Evolutionary conservation across 92 coral and sea anemone genomes (phyloP).

Genomic region (Isaurus tuberculatus): DNA sequence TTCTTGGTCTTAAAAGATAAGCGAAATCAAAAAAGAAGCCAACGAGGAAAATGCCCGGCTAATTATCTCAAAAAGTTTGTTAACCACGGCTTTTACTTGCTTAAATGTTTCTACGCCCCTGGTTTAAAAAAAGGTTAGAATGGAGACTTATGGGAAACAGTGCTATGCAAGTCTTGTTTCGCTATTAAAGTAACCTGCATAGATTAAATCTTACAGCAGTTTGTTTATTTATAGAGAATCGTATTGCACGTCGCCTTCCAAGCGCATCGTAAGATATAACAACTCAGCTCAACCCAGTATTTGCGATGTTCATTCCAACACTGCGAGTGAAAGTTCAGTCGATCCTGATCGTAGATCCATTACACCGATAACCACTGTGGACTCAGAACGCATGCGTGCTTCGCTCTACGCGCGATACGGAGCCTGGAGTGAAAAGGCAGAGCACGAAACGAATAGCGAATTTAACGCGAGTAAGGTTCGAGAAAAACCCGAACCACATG

Average conservation of each 20-base stretch:
- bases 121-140: too few species aligned
- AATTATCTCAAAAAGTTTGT: too few species aligned
- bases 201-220: background rate
- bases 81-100: too few species aligned
- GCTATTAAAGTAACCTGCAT: too few species aligned
- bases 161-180: too few species aligned
- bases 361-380: background rate
- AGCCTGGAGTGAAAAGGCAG: background rate
- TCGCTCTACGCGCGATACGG: background rate
- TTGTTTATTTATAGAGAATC: background rate
- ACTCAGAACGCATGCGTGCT: background rate
- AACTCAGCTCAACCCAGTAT: background rate
- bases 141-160: too few species aligned
- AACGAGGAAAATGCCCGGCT: too few species aligned
- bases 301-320: background rate
- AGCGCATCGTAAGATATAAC: background rate
- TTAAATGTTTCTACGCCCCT: too few species aligned
- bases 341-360: background rate
- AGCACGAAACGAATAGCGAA: background rate
- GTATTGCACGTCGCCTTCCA: slow-evolving; percentile 25
- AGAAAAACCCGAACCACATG: background rate
- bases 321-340: background rate
- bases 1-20: too few species aligned
- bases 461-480: background rate
- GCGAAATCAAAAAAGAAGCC: too few species aligned